phyloP scores from a whole-genome alignment of 2,113 vertebrate species.

The Choloepus hoffmanni region DNA sequence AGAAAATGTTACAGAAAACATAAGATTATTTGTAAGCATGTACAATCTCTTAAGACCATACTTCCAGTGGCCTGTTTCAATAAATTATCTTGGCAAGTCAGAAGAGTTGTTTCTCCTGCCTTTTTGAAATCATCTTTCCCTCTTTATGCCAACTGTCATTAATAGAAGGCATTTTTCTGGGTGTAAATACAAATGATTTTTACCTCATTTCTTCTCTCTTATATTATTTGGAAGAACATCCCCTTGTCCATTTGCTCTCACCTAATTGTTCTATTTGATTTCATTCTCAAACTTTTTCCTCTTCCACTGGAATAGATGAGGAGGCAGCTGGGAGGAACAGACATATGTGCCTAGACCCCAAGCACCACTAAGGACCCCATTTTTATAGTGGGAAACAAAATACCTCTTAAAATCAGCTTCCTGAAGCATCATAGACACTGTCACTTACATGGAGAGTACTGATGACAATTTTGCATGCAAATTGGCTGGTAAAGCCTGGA shows the following conservation, averaged over 20 bases:
- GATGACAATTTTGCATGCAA: constrained; percentile 74
- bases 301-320: background rate
- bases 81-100: background rate
- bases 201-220: background rate
- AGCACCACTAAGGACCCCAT: no score
- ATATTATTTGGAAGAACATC: background rate
- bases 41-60: background rate
- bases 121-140: background rate
- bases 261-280: background rate
- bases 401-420: background rate
- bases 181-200: background rate
- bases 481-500: constrained; percentile 40
- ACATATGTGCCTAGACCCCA: fast-evolving
- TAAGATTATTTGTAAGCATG: background rate
- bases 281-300: background rate
- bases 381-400: background rate
- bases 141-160: background rate
- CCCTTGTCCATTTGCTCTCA: background rate
- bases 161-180: background rate
- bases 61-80: background rate
- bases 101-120: background rate
- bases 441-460: background rate
- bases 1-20: background rate
- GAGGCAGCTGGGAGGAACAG: background rate
- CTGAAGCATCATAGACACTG: background rate